A percentile compares a stretch with the other conserved stretches of the same genome.
Conservation (phyloP, 2,113 vertebrate genomes). For the Paradisaea rubra region DNA sequence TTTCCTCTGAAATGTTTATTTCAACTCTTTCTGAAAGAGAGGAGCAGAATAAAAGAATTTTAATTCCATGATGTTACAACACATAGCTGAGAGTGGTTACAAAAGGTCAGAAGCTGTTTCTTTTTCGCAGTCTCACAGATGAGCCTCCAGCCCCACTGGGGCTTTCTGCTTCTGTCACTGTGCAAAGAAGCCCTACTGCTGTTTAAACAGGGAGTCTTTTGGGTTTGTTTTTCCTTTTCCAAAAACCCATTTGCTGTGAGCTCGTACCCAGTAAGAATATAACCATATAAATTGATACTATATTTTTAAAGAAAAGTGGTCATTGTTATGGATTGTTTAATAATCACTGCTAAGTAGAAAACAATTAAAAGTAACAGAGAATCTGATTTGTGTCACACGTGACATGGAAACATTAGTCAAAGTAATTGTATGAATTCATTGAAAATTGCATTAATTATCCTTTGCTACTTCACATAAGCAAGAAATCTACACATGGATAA, state of each 20-base stretch:
- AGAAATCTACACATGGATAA: not conserved
- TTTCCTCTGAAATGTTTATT: slow-evolving; percentile 27
- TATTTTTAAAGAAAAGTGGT: slow-evolving; percentile 24
- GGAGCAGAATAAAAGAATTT: not conserved
- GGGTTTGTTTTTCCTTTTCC: not conserved
- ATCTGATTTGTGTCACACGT: not conserved
- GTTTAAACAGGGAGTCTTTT: not conserved
- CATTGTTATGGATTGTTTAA: slow-evolving; percentile 51
- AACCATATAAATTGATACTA: slow-evolving; percentile 8
- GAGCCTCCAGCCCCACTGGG: not conserved
- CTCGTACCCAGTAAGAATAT: not conserved
- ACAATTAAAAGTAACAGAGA: slow-evolving; percentile 36
- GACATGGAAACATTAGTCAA: slow-evolving; percentile 19
- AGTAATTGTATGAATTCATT: slow-evolving; percentile 38
- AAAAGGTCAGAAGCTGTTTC: slow-evolving; percentile 1
- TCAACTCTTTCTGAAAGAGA: not conserved
- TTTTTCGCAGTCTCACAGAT: not conserved
- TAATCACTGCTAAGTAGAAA: slow-evolving; percentile 51
- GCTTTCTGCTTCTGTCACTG: not conserved
- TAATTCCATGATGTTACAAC: not conserved
- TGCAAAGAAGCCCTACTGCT: not conserved
- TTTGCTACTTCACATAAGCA: slow-evolving; percentile 5
- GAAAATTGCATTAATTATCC: slow-evolving; percentile 45
- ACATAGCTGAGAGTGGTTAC: not conserved
- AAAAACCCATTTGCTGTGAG: not conserved